Base-by-base conservation (phyloP, 1,140 invertebrate species). In the Sitophilus oryzae region DNA sequence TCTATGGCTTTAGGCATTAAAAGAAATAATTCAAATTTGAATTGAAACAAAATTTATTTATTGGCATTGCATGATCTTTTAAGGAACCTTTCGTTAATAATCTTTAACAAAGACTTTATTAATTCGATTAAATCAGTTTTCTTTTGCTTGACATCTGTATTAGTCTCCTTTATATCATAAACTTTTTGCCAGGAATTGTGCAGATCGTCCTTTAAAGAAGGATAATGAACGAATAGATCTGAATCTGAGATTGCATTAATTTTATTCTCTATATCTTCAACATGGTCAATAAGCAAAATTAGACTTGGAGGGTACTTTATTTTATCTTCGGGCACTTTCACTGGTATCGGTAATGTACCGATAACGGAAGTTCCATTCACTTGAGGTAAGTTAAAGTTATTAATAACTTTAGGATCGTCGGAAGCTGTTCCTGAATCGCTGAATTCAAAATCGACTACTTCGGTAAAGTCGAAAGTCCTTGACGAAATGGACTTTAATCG, bases 101-200 rank as follows among this genome's bases (percentile, higher is more conserved):
- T 41, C 14, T 25, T 51, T n/a, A 57, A 50, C 5, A 42, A 35
- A 8, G 18, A 11, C 19, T 40, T 57, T 20, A 57, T 57, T 4
- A 35, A 22, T 35, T 57, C 48, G 9, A 57, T 57, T 18, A 57
- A 21, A 14, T 51, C 16, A 34, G 38, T 18, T 40, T 57, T 57
- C 36, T 57, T 51, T 16, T 40, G 14, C 46, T 51, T 57, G 2
- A 42, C 51, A 18, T 57, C 25, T 6, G 21, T 45, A 52, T 57
- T 51, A 1, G 6, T 4, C 30, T 57, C 55, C 22, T 38, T 44
- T n/a, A 57, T 46, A 15, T 20, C 35, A 15, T 57, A 57, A 0
- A 57, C 55, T 15, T 57, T 57, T 38, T 57, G 55, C 55, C 55
- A 57, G 19, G 34, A 52, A 46, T 52, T 57, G 20, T 57, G 55